Percentiles rank a stretch among this genome's conserved stretches.
Conservation (phyloP, 1,140 invertebrate species). For the Frieseomelitta varia region DNA sequence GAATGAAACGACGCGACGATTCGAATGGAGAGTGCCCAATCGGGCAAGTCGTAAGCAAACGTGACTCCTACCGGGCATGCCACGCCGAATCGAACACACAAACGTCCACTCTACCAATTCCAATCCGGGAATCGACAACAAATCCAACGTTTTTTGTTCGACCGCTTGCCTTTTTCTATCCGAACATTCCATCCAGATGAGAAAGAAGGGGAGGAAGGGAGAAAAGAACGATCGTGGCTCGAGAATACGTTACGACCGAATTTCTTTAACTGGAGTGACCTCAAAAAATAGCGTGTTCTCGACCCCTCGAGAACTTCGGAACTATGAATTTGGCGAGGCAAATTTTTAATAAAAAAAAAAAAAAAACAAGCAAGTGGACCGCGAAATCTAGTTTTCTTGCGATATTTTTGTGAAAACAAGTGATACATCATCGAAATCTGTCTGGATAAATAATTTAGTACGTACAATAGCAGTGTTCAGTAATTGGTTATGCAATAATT, state of each 20-base stretch:
- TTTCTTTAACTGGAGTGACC: not conserved
- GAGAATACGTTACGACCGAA: not conserved
- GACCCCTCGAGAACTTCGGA: too few species aligned
- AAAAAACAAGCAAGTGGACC: too few species aligned
- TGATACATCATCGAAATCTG: too few species aligned
- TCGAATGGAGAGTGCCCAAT: not conserved
- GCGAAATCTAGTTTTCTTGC: too few species aligned
- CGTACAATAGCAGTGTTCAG: too few species aligned
- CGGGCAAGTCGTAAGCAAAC: slow-evolving; percentile 24
- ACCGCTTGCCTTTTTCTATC: not conserved
- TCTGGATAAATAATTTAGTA: too few species aligned
- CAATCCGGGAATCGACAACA: not conserved
- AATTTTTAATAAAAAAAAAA: too few species aligned
- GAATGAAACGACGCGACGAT: not conserved
- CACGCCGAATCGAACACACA: slow-evolving; percentile 2
- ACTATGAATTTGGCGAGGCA: too few species aligned
- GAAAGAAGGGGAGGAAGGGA: not conserved
- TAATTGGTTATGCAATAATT: too few species aligned
- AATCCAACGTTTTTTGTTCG: not conserved
- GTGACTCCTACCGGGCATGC: not conserved
- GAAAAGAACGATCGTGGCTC: not conserved
- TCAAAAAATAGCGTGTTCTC: too few species aligned
- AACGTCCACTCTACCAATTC: not conserved
- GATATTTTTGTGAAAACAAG: too few species aligned
- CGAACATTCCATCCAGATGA: not conserved